phyloP scores from a whole-genome alignment of 2,113 vertebrate species.

The Engraulis encrasicolus region DNA sequence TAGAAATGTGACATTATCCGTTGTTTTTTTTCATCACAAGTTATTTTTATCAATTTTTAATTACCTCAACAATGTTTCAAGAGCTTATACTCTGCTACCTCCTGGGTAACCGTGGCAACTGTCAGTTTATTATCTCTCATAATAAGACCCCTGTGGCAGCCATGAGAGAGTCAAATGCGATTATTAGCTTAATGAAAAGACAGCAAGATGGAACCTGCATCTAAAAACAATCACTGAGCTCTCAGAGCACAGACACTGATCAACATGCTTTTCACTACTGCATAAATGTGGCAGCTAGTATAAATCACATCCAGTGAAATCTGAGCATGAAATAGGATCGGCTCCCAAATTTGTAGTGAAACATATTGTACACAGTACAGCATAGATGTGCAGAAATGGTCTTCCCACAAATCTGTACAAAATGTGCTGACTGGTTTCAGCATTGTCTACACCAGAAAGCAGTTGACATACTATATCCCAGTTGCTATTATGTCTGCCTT shows the following conservation, averaged over 20 bases:
- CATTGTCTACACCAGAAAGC: not conserved
- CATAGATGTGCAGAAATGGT: not conserved
- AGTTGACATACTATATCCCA: not conserved
- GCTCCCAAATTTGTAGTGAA: not conserved
- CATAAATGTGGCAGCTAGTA: too few species aligned
- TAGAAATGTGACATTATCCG: too few species aligned
- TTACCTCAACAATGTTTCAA: not conserved
- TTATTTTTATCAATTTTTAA: constrained; percentile 7
- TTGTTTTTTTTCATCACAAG: not conserved
- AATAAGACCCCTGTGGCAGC: constrained; percentile 34
- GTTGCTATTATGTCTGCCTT: not conserved
- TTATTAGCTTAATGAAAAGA: constrained; percentile 33
- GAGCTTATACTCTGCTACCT: not conserved
- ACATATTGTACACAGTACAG: too few species aligned
- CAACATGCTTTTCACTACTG: constrained; percentile 24
- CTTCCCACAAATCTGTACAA: not conserved
- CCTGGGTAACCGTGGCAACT: constrained; percentile 40
- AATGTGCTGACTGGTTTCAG: not conserved
- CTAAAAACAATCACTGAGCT: constrained; percentile 32
- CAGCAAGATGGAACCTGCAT: constrained; percentile 29
- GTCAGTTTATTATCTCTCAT: constrained; percentile 43
- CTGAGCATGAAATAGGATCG: not conserved
- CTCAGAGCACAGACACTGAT: constrained; percentile 24
- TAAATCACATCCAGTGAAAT: too few species aligned
- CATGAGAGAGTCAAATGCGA: constrained; percentile 29